A percentile compares a stretch with the other conserved stretches of the same genome.
Evolutionary conservation across 2,797 vertebrate genomes (phyloP).

Genomic region (Macroramphosus scolopax): DNA sequence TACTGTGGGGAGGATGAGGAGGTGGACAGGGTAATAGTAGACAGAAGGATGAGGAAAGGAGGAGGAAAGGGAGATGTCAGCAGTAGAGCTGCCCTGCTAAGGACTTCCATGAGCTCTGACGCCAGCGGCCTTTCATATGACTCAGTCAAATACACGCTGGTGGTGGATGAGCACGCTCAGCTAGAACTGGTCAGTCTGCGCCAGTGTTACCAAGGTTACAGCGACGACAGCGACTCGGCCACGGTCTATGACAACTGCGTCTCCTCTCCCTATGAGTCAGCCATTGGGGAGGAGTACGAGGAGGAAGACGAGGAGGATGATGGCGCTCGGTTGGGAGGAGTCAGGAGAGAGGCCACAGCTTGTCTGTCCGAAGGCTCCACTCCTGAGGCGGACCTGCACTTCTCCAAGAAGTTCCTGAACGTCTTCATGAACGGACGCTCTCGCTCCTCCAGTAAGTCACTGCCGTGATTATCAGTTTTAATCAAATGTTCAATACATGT

Average conservation of each 20-base stretch:
- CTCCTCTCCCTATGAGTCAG: conserved; percentile 92
- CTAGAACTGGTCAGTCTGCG: conserved; percentile 93
- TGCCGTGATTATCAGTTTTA: not conserved
- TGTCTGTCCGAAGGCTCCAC: conserved; percentile 92
- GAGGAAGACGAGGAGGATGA: conserved; percentile 81
- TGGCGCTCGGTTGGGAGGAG: conserved; percentile 45
- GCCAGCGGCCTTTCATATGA: conserved; percentile 96
- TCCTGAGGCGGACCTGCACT: conserved; percentile 87
- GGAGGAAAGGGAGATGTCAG: conserved; percentile 36
- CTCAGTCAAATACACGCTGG: conserved; percentile 95
- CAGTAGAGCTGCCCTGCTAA: conserved; percentile 46
- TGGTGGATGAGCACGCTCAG: conserved; percentile 94
- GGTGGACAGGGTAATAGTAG: conserved; percentile 65
- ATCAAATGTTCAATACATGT: not conserved
- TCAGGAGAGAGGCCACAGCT: conserved; percentile 80
- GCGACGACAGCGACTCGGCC: conserved; percentile 93
- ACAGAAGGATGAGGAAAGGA: conserved; percentile 39
- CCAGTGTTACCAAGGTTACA: conserved; percentile 94
- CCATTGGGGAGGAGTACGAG: conserved; percentile 92
- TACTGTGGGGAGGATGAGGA: conserved; percentile 71
- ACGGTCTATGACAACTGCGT: conserved; percentile 96
- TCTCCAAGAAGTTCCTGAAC: conserved; percentile 98
- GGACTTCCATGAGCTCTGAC: conserved; percentile 89
- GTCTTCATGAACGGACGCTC: conserved; percentile 96
- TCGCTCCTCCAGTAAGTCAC: conserved; percentile 92